Conservation (phyloP, 1,140 invertebrate genomes). For the Notospermus geniculatus region DNA sequence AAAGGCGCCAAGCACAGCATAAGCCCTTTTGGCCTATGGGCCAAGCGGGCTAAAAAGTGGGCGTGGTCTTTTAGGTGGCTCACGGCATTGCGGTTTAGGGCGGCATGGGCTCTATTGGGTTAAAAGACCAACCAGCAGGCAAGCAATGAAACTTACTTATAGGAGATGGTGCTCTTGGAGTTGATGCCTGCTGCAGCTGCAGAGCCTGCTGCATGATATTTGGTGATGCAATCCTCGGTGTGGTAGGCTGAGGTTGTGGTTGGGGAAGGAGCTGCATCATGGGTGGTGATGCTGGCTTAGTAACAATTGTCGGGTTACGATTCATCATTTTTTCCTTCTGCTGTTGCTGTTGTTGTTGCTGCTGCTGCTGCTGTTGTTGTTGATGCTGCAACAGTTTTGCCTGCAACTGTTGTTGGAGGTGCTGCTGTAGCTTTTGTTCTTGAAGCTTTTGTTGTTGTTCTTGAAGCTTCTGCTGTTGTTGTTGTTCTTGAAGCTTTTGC, state of each 20-base stretch:
- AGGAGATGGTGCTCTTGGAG: constrained; percentile 52
- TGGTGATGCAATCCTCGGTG: constrained; percentile 13
- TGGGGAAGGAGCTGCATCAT: constrained; percentile 24
- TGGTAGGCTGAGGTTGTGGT: constrained; percentile 21
- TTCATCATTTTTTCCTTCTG: constrained; percentile 61
- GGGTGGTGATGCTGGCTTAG: constrained; percentile 47
- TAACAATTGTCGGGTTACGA: constrained; percentile 47
- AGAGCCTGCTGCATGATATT: constrained; percentile 33
- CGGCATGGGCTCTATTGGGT: background rate
- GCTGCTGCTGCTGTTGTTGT: constrained; percentile 70
- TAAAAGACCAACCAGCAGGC: too few species aligned
- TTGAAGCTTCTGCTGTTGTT: constrained; percentile 46
- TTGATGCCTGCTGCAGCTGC: constrained; percentile 42
- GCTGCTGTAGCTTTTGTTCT: constrained; percentile 64
- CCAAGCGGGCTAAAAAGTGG: too few species aligned
- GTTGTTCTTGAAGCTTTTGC: constrained; percentile 17
- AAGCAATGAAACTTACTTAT: constrained; percentile 43
- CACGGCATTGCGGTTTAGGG: too few species aligned
- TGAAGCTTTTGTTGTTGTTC: constrained; percentile 23
- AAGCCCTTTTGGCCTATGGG: too few species aligned
- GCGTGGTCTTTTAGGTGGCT: too few species aligned
- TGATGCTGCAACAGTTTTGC: constrained; percentile 69
- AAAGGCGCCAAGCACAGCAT: too few species aligned
- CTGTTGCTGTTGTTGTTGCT: constrained; percentile 63
- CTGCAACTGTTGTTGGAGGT: constrained; percentile 65